These are phyloP conservation scores for Lontra canadensis DNA, from an alignment of 2,113 vertebrate species.

Conservation along the genomic window DNA sequence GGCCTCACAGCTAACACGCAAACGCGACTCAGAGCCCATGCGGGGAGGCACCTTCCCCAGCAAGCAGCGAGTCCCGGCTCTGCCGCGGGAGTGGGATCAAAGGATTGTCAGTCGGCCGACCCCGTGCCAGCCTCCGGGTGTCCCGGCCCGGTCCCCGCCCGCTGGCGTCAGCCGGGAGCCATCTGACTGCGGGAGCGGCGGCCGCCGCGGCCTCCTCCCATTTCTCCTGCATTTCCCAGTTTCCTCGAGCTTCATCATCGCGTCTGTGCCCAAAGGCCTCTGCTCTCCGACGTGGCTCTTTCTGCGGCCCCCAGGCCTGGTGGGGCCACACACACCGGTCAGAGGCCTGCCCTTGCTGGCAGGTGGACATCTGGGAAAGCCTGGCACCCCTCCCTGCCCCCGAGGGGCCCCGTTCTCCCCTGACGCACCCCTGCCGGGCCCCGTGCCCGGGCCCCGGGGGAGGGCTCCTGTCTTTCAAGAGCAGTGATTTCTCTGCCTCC, in stretches of 20 bases:
- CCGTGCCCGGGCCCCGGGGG: accelerated
- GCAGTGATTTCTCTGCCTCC: background rate
- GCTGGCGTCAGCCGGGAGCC: background rate
- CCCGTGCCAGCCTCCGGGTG: background rate
- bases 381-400: background rate
- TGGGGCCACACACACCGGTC: accelerated
- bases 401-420: background rate
- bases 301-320: background rate
- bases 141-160: background rate
- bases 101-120: background rate
- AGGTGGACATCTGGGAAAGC: accelerated
- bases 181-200: background rate
- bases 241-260: accelerated
- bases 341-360: background rate
- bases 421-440: accelerated
- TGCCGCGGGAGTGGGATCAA: background rate
- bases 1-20: background rate
- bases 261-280: background rate
- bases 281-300: background rate
- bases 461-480: background rate
- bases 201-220: background rate
- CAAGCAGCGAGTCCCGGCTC: background rate
- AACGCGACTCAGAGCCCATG: conserved; percentile 2
- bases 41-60: background rate
- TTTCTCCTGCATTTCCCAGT: accelerated